phyloP scores from a whole-genome alignment of 2,888 invertebrate genomes.

The Laothoe populi region DNA sequence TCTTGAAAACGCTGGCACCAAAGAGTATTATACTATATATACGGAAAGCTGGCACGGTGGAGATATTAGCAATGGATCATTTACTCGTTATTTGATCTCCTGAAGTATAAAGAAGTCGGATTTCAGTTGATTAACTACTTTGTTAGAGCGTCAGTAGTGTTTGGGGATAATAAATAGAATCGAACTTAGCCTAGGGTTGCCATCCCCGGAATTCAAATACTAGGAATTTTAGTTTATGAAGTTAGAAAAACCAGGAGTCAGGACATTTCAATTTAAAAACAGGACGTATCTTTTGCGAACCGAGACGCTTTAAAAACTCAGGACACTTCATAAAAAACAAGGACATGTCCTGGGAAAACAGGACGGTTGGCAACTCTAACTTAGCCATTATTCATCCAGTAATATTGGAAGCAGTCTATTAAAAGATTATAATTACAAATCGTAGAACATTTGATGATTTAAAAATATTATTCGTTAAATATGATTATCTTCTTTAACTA shows the following conservation, averaged over 20 bases:
- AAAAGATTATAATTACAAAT: slow-evolving; percentile 12
- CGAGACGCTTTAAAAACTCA: no score
- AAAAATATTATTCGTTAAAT: neutral
- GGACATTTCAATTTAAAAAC: no score
- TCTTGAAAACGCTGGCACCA: slow-evolving; percentile 26
- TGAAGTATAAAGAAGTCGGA: slow-evolving; percentile 19
- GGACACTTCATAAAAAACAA: no score
- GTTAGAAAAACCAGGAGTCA: no score
- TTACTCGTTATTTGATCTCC: slow-evolving; percentile 21
- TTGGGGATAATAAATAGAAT: slow-evolving; percentile 23
- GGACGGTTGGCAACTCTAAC: no score
- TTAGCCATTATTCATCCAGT: slow-evolving; percentile 19
- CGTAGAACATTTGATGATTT: neutral
- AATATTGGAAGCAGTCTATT: slow-evolving; percentile 9
- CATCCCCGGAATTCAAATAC: no score
- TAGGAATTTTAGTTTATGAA: no score
- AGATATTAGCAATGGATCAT: slow-evolving; percentile 10
- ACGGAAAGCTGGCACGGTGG: slow-evolving; percentile 1
- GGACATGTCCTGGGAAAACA: no score
- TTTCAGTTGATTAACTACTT: slow-evolving; percentile 20
- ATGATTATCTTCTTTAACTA: neutral
- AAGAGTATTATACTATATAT: slow-evolving; percentile 29
- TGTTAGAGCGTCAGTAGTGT: slow-evolving; percentile 18
- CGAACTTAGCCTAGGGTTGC: no score
- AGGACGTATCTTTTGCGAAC: no score